phyloP scores from a whole-genome alignment of 1,140 invertebrate species.

The Papilio polytes region DNA sequence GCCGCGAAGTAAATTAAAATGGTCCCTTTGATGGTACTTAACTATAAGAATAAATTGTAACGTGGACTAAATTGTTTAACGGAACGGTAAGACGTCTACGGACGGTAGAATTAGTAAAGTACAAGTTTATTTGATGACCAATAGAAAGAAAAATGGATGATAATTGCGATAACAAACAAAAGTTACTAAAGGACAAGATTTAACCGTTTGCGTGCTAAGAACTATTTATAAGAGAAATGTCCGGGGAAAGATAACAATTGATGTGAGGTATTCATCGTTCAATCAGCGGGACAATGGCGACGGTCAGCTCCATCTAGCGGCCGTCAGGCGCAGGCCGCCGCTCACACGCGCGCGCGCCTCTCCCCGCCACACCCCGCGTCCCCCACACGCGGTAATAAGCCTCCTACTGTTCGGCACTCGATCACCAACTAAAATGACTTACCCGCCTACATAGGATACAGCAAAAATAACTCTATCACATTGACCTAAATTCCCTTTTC shows the following conservation, averaged over 20 bases:
- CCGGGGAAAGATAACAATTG: slow-evolving; percentile 36
- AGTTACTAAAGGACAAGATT: slow-evolving; percentile 2
- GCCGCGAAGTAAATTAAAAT: neutral
- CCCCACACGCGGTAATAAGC: slow-evolving; percentile 52
- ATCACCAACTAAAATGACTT: neutral
- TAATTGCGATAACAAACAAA: too few relatives aligned
- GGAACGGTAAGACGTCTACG: too few relatives aligned
- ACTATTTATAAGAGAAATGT: slow-evolving; percentile 8
- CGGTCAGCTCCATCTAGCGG: slow-evolving; percentile 45
- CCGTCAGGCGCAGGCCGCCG: slow-evolving; percentile 56
- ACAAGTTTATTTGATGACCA: neutral
- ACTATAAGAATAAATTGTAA: neutral
- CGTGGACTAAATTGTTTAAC: neutral
- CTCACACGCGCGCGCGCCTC: slow-evolving; percentile 50
- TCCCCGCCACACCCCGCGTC: slow-evolving; percentile 39
- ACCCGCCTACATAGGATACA: neutral
- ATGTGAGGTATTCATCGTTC: slow-evolving; percentile 49
- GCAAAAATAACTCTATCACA: slow-evolving; percentile 6
- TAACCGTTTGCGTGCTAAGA: slow-evolving; percentile 6
- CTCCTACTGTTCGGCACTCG: slow-evolving; percentile 49
- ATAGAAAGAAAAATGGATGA: neutral
- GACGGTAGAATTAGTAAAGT: too few relatives aligned
- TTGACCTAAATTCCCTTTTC: neutral
- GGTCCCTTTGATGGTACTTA: neutral
- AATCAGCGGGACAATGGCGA: slow-evolving; percentile 48